These are phyloP conservation scores for Nettapus auritus DNA, from an alignment of 2,113 vertebrate species.

Conservation along the genomic window DNA sequence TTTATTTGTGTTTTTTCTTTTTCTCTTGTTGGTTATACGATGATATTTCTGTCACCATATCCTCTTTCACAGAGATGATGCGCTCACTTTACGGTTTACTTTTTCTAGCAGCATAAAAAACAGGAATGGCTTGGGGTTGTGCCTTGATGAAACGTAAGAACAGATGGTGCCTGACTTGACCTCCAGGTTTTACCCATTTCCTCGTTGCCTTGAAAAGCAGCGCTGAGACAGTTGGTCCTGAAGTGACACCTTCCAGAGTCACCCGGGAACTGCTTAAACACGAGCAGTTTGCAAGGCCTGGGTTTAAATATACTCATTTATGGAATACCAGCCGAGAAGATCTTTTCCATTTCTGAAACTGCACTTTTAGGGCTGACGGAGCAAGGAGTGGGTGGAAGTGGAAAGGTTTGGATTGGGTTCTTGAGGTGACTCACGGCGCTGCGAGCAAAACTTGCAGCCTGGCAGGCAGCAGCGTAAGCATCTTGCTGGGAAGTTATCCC, in stretches of 20 bases:
- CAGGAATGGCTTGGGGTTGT: neutral
- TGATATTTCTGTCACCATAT: neutral
- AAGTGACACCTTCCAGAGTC: constrained; percentile 8
- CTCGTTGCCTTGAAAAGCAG: neutral
- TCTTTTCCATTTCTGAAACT: neutral
- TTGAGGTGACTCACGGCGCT: constrained; percentile 8
- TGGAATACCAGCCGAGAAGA: neutral
- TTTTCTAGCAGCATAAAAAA: constrained; percentile 35
- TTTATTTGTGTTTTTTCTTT: neutral
- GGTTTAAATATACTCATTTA: constrained; percentile 3
- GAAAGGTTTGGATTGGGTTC: neutral
- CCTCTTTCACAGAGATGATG: neutral
- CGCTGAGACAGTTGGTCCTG: neutral
- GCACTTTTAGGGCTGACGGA: constrained; percentile 4
- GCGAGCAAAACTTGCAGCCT: neutral
- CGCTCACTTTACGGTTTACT: neutral
- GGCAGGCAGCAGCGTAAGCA: too few relatives aligned
- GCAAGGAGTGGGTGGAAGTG: neutral
- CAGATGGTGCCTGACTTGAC: constrained; percentile 8
- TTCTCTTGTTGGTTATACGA: neutral
- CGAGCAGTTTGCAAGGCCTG: neutral
- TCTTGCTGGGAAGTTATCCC: neutral
- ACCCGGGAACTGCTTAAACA: neutral
- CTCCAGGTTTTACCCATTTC: neutral
- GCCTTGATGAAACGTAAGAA: neutral